These are phyloP conservation scores for Pentamera pediparva DNA, from an alignment of 53 echinoderm and acorn worm genomes.

Conservation along the genomic window DNA sequence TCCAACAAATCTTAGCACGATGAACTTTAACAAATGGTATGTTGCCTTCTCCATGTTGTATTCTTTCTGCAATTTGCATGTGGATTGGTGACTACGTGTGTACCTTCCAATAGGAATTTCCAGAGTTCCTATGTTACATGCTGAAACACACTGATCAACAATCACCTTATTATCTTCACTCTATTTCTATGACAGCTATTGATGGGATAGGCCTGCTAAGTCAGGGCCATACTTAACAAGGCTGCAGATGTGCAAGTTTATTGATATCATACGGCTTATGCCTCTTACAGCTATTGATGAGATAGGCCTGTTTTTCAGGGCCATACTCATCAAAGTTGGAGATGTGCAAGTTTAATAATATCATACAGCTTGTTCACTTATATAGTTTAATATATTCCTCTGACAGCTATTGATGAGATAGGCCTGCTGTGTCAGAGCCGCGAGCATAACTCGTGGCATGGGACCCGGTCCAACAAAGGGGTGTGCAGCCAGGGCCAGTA, in stretches of 20 bases:
- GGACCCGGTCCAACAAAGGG: conserved; percentile 86
- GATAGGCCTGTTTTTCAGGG: background rate
- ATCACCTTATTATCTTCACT: too few relatives aligned
- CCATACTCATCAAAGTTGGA: background rate
- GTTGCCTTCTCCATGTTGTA: too few relatives aligned
- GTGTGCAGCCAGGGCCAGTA: conserved; percentile 73
- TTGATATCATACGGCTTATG: background rate
- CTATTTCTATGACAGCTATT: too few relatives aligned
- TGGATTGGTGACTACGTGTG: too few relatives aligned
- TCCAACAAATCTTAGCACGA: too few relatives aligned
- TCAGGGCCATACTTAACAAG: background rate
- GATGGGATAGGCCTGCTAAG: too few relatives aligned
- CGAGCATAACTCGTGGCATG: conserved; percentile 79
- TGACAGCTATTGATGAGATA: conserved; percentile 68
- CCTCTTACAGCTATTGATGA: too few relatives aligned
- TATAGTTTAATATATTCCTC: background rate
- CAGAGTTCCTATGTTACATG: too few relatives aligned
- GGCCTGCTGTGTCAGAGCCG: conserved; percentile 90
- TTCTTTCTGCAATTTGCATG: too few relatives aligned
- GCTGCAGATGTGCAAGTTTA: background rate
- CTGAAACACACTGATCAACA: too few relatives aligned
- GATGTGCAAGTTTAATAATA: background rate
- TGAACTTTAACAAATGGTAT: too few relatives aligned
- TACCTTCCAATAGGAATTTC: too few relatives aligned
- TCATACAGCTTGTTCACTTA: background rate